Conservation (phyloP, 2,797 vertebrate genomes). For the Periophthalmus magnuspinnatus region DNA sequence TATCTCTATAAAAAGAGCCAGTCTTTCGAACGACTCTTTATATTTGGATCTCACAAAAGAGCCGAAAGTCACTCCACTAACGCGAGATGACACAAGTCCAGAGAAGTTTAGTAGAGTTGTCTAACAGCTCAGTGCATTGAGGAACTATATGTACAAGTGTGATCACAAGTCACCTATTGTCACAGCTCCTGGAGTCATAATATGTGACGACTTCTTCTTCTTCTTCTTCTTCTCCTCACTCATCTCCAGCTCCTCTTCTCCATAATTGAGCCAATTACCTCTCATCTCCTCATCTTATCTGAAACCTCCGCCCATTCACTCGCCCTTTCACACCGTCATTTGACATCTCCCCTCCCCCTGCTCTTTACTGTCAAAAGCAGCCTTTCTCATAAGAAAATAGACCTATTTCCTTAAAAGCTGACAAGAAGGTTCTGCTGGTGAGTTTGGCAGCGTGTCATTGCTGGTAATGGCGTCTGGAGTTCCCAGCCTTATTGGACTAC, state of each 20-base stretch:
- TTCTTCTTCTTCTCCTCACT: conserved; percentile 2
- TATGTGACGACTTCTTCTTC: too few relatives aligned
- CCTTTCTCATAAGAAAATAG: conserved; percentile 38
- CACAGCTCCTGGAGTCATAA: conserved; percentile 50
- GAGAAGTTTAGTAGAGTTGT: neutral
- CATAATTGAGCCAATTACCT: conserved; percentile 69
- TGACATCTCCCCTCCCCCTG: conserved; percentile 37
- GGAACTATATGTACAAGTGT: conserved; percentile 20
- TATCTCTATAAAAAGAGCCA: too few relatives aligned
- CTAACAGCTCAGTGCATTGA: neutral
- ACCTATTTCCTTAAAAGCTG: conserved; percentile 67
- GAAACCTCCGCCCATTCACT: conserved; percentile 32
- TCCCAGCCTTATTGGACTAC: conserved; percentile 63
- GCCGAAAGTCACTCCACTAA: too few relatives aligned
- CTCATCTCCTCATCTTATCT: conserved; percentile 66
- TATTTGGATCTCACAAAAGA: too few relatives aligned
- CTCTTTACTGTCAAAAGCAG: conserved; percentile 53
- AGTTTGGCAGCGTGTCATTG: conserved; percentile 71
- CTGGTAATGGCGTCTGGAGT: conserved; percentile 67
- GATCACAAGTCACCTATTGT: conserved; percentile 67
- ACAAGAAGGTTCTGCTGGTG: conserved; percentile 67
- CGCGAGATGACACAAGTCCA: neutral
- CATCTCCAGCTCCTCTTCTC: conserved; percentile 36
- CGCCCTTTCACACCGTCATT: conserved; percentile 29
- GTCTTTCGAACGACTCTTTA: too few relatives aligned